These are phyloP conservation scores for Mormyrus iriodes DNA, from an alignment of 2,113 vertebrate genomes.

Conservation along the genomic window DNA sequence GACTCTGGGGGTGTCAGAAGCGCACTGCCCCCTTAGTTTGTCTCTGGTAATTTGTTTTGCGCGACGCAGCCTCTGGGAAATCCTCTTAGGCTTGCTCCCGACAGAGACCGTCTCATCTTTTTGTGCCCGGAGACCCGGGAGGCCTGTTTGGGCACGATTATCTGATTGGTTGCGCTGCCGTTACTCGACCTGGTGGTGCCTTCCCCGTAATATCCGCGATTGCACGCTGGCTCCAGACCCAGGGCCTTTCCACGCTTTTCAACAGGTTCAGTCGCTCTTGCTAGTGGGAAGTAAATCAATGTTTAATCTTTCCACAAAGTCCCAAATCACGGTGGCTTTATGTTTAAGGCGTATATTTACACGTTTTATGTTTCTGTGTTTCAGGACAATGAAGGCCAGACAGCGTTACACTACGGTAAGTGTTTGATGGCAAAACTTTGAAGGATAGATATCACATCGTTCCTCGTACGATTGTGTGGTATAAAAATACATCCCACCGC, in stretches of 20 bases:
- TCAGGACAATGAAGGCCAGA: conserved; percentile 95
- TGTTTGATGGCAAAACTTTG: background rate
- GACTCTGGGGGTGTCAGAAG: background rate
- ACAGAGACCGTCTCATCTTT: conserved; percentile 16
- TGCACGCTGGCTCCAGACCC: conserved; percentile 15
- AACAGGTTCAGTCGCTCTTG: conserved; percentile 35
- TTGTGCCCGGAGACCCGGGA: conserved; percentile 18
- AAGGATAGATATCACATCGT: background rate
- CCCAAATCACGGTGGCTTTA: conserved; percentile 18
- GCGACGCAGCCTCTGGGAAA: background rate
- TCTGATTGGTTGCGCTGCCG: conserved; percentile 19
- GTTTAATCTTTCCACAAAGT: conserved; percentile 48
- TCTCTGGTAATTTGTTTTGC: conserved; percentile 31
- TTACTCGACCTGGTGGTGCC: background rate
- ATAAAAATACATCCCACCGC: background rate
- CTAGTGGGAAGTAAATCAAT: conserved; percentile 44
- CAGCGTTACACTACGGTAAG: conserved; percentile 97
- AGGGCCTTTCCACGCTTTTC: conserved; percentile 23
- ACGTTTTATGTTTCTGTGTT: conserved; percentile 41
- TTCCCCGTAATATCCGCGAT: background rate
- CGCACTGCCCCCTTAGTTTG: conserved; percentile 9
- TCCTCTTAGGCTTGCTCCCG: conserved; percentile 15
- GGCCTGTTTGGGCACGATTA: conserved; percentile 9
- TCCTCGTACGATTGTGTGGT: background rate
- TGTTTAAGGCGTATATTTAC: background rate